A percentile compares a stretch with the other conserved stretches of the same genome.
phyloP scores from a whole-genome alignment of 1,140 invertebrate species.

The Zaprionus kolodkinae region DNA sequence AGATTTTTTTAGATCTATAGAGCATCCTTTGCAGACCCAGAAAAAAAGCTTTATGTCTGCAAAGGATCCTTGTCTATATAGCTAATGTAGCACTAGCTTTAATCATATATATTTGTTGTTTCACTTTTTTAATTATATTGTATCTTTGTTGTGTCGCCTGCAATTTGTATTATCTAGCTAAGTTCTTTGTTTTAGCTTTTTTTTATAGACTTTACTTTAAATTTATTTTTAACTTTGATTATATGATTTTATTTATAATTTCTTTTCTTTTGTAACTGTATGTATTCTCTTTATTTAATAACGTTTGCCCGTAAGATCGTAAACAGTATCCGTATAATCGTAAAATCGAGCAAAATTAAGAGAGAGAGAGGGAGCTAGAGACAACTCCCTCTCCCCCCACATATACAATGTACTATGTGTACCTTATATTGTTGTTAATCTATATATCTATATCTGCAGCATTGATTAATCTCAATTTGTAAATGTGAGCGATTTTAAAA shows the following conservation, averaged over 20 bases:
- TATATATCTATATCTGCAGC: constrained; percentile 66
- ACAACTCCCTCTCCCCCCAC: not conserved
- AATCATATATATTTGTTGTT: constrained; percentile 1
- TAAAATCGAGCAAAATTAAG: constrained; percentile 9
- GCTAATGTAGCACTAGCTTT: not conserved
- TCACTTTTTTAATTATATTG: constrained; percentile 1
- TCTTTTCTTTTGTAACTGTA: constrained; percentile 3
- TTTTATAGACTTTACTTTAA: constrained; percentile 2
- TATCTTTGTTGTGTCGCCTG: constrained; percentile 27
- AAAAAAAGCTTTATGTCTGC: not conserved
- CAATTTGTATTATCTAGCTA: constrained; percentile 4
- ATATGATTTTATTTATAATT: constrained; percentile 5
- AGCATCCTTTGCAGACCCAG: not conserved
- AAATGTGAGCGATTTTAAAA: constrained; percentile 80
- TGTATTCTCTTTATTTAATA: constrained; percentile 5
- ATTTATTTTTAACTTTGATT: not conserved
- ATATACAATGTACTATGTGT: not conserved
- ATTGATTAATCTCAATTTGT: constrained; percentile 85
- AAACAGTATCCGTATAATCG: not conserved
- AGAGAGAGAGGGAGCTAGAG: not conserved
- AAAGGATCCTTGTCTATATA: not conserved
- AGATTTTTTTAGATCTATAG: not conserved
- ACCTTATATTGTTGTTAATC: constrained; percentile 28
- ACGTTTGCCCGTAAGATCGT: constrained; percentile 2
- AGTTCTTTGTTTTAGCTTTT: not conserved